Evolutionary conservation across 2,113 vertebrate genomes (phyloP).

Genomic region (Microcebus griseorufus): DNA sequence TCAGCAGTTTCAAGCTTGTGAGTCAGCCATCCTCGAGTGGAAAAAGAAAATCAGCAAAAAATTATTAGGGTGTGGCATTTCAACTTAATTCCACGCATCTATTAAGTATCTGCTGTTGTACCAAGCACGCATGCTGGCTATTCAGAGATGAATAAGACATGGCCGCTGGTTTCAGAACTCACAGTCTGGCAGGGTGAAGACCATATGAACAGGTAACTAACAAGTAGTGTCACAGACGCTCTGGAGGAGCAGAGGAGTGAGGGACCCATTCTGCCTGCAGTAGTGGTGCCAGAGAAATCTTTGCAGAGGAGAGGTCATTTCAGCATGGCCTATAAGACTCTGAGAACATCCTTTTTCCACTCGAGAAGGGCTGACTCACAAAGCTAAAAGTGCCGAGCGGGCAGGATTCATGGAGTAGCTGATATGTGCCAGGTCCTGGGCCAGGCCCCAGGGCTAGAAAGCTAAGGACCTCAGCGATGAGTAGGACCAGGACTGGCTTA

Average conservation of each 20-base stretch:
- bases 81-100: not conserved
- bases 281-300: not conserved
- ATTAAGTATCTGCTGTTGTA: not conserved
- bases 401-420: not conserved
- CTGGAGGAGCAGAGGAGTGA: not conserved
- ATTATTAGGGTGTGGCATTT: not conserved
- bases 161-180: not conserved
- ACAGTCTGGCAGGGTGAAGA: not conserved
- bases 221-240: not conserved
- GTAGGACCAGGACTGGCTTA: not conserved
- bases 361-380: not conserved
- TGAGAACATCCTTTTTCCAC: not conserved
- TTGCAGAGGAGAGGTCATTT: not conserved
- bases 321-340: not conserved
- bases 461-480: not conserved
- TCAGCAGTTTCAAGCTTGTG: constrained; percentile 37
- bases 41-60: constrained; percentile 43
- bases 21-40: constrained; percentile 34
- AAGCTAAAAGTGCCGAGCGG: not conserved
- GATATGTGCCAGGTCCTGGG: not conserved
- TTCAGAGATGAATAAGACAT: not conserved
- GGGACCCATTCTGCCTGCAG: not conserved
- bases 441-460: not conserved
- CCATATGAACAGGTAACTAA: not conserved
- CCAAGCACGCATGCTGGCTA: not conserved